These are phyloP conservation scores for Xyrauchen texanus DNA, from an alignment of 2,113 vertebrate genomes.

Conservation along the genomic window DNA sequence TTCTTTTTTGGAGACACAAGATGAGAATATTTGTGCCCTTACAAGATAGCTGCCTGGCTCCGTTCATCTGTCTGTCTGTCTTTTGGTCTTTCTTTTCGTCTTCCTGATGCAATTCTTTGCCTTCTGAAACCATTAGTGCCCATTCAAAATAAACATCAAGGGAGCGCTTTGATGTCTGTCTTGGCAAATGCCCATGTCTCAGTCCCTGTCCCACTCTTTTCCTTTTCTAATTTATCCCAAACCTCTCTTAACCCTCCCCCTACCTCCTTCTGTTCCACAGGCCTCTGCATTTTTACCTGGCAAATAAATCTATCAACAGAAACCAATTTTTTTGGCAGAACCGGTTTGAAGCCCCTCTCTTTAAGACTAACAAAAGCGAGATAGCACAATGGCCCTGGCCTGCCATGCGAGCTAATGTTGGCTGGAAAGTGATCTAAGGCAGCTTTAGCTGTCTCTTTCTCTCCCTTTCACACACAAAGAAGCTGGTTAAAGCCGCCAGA, in stretches of 20 bases:
- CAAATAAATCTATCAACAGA: constrained; percentile 46
- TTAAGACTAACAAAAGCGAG: constrained; percentile 38
- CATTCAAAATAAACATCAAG: constrained; percentile 47
- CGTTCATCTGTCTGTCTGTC: constrained; percentile 25
- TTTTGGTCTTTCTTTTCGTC: constrained; percentile 31
- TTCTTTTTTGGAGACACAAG: constrained; percentile 22
- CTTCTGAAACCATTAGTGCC: constrained; percentile 48
- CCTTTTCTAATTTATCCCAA: constrained; percentile 36
- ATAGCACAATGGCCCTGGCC: constrained; percentile 20
- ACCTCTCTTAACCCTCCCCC: constrained; percentile 31
- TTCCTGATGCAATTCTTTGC: constrained; percentile 29
- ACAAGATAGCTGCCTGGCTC: constrained; percentile 22
- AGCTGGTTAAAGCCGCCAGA: constrained; percentile 7
- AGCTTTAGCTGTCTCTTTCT: constrained; percentile 25
- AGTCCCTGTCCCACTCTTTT: constrained; percentile 39
- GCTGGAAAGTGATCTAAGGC: constrained; percentile 34
- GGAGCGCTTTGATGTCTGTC: constrained; percentile 43
- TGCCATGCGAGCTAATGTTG: constrained; percentile 19
- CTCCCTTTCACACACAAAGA: constrained; percentile 11
- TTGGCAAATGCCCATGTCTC: constrained; percentile 38
- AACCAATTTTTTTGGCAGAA: constrained; percentile 26
- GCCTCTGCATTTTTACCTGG: constrained; percentile 34
- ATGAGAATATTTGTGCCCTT: constrained; percentile 36
- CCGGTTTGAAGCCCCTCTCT: constrained; percentile 26
- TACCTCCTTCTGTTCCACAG: constrained; percentile 35